These are phyloP conservation scores for Chloroceryle inda DNA, from an alignment of 2,797 vertebrate genomes.

Conservation along the genomic window DNA sequence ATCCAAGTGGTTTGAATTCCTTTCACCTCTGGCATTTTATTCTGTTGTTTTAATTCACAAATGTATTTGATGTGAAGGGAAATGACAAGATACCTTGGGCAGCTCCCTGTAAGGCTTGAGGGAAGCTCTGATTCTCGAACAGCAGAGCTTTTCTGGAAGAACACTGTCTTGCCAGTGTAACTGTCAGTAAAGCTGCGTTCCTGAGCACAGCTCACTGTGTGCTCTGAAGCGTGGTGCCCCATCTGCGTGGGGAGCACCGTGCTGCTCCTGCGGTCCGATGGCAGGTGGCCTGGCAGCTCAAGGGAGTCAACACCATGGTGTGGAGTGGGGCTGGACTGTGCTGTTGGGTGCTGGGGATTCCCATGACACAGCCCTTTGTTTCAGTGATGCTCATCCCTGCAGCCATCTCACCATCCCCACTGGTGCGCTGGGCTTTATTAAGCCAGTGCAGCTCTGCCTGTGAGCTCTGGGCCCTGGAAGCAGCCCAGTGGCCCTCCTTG, in stretches of 20 bases:
- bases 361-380: not conserved
- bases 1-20: not conserved
- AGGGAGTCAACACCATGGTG: fast-evolving
- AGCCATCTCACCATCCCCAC: not conserved
- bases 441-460: not conserved
- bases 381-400: not conserved
- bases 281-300: not conserved
- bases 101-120: not conserved
- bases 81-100: not conserved
- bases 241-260: fast-evolving
- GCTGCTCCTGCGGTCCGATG: fast-evolving
- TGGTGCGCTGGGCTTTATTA: not conserved
- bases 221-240: not conserved
- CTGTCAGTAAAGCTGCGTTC: not conserved
- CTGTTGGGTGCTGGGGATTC: fast-evolving
- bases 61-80: not conserved
- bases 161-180: not conserved
- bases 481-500: not conserved
- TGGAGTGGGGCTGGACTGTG: not conserved
- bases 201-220: fast-evolving
- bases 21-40: not conserved
- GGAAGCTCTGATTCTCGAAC: not conserved
- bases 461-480: fast-evolving
- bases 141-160: not conserved
- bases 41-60: not conserved